Percentiles rank a stretch among this genome's conserved stretches.
These are phyloP conservation scores for Linyphia triangularis DNA, from an alignment of 2,888 invertebrate genomes.

Conservation along the genomic window DNA sequence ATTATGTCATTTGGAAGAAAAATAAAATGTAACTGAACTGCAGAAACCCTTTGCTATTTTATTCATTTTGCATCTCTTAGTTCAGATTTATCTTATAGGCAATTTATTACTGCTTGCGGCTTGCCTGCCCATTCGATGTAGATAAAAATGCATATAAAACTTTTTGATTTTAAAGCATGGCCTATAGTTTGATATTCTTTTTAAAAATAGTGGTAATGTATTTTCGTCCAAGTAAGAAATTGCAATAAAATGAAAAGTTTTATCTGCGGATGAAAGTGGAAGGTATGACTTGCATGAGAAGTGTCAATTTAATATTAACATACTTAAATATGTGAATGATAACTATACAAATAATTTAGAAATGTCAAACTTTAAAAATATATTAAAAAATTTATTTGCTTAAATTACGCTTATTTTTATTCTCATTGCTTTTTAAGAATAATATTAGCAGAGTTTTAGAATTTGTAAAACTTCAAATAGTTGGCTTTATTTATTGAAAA, in stretches of 20 bases:
- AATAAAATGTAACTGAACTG: conserved; percentile 44
- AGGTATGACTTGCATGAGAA: background rate
- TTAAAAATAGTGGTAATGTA: background rate
- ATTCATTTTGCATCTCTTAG: conserved; percentile 34
- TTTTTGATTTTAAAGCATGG: background rate
- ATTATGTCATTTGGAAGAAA: background rate
- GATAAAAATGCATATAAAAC: background rate
- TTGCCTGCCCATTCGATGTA: conserved; percentile 29
- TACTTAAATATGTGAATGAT: background rate
- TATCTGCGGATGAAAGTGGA: background rate
- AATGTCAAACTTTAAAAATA: background rate
- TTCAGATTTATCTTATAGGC: conserved; percentile 60
- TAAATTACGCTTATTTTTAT: too few species aligned
- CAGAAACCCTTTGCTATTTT: conserved; percentile 30
- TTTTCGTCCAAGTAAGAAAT: conserved; percentile 15
- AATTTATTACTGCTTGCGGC: conserved; percentile 34
- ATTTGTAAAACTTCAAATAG: too few species aligned
- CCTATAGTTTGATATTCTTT: background rate
- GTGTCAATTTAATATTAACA: background rate
- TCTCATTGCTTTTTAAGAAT: too few species aligned
- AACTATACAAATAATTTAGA: background rate
- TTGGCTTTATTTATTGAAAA: too few species aligned
- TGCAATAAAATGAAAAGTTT: conserved; percentile 43
- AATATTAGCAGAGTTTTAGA: too few species aligned
- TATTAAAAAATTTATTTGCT: background rate